phyloP scores from a whole-genome alignment of 2,113 vertebrate species.

The Platysteira castanea region DNA sequence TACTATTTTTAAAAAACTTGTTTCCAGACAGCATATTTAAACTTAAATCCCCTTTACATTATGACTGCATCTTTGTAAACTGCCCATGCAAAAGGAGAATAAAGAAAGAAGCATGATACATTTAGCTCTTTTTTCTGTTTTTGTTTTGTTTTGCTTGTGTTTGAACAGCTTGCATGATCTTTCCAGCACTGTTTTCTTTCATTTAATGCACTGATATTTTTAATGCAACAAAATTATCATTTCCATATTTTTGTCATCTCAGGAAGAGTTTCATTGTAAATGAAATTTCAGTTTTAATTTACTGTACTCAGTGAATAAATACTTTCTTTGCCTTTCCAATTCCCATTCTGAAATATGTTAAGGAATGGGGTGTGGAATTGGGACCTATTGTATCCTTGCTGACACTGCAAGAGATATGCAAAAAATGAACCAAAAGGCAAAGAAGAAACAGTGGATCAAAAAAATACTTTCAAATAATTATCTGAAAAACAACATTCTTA shows the following conservation, averaged over 20 bases:
- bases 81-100: neutral
- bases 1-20: neutral
- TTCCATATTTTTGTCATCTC: neutral
- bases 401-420: neutral
- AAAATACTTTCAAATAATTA: neutral
- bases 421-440: neutral
- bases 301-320: neutral
- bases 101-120: neutral
- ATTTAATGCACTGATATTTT: neutral
- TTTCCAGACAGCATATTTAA: neutral
- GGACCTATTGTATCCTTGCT: neutral
- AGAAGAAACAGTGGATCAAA: neutral
- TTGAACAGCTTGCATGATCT: neutral
- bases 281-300: neutral
- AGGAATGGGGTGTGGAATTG: neutral
- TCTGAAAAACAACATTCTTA: neutral
- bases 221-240: neutral
- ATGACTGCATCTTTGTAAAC: neutral
- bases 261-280: neutral
- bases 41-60: neutral
- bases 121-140: neutral
- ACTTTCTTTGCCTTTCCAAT: neutral
- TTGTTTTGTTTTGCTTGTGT: neutral
- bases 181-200: neutral
- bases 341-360: neutral